These are phyloP conservation scores for Silurus aristotelis DNA, from an alignment of 2,797 vertebrate genomes.

Conservation along the genomic window DNA sequence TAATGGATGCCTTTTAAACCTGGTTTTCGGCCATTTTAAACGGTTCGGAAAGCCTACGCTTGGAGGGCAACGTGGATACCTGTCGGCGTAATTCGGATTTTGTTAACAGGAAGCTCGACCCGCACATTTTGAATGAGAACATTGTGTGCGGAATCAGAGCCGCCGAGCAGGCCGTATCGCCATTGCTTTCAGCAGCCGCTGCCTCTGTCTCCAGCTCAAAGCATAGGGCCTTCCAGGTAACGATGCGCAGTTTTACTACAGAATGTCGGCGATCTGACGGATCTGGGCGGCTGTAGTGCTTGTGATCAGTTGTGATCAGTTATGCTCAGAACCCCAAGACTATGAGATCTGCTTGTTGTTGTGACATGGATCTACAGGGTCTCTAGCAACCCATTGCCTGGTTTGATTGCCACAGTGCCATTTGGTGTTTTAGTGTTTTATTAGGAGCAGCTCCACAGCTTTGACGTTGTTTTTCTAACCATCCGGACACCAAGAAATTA, in stretches of 20 bases:
- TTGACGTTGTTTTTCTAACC: not conserved
- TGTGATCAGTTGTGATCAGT: not conserved
- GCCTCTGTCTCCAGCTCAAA: constrained; percentile 56
- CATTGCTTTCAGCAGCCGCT: constrained; percentile 71
- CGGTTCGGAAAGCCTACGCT: constrained; percentile 11
- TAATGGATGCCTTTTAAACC: constrained; percentile 46
- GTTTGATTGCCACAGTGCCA: constrained; percentile 57
- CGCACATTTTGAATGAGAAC: constrained; percentile 73
- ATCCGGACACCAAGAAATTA: not conserved
- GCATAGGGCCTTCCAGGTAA: constrained; percentile 68
- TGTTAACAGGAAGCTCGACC: constrained; percentile 48
- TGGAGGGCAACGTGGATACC: constrained; percentile 47
- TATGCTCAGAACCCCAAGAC: not conserved
- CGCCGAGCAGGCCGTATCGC: constrained; percentile 74
- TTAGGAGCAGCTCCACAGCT: not conserved
- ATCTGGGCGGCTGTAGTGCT: not conserved
- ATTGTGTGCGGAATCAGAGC: constrained; percentile 70
- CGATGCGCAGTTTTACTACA: constrained; percentile 40
- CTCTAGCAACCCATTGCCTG: constrained; percentile 53
- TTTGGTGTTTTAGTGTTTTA: constrained; percentile 13
- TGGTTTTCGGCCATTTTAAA: not conserved
- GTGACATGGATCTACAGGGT: constrained; percentile 27
- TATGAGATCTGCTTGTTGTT: not conserved
- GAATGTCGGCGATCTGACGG: not conserved
- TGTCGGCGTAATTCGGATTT: constrained; percentile 35